Base-by-base conservation (phyloP, 2,113 vertebrate genomes). In the Pica pica region DNA sequence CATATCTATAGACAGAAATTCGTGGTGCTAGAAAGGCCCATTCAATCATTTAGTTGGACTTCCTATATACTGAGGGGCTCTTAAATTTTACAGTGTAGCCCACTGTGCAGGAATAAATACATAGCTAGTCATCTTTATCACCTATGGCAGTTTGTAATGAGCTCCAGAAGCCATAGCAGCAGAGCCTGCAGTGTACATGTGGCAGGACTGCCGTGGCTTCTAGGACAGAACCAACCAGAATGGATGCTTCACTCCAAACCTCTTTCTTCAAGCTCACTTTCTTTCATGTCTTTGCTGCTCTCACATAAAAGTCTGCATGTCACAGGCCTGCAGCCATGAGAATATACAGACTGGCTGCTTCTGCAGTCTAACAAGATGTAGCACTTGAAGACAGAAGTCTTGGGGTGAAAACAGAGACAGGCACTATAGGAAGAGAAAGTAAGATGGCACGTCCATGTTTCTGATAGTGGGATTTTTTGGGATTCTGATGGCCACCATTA, bases 41-140 rank as follows among this genome's bases (percentile, higher is more conserved):
- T 77, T 97, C 78, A 85, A 88, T 95, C 88, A 86, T 74, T 82
- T 44, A 46, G 41, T 57, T 77, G 53, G 85, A 93, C 42, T 88
- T 96, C 8, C 85, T 46, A 7, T 93, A 73, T 86, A 92, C 59
- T 95, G 79, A 92, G 86, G n/a, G 30, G 26, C 74, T 93, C 92
- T 73, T 85, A 95, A 91, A 93, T 93, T 68, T 90, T 53, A 41
- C 78, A 49, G 24, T 52, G 84, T 78, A 82, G 65, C 84, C 74
- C 69, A 60, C 80, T 81, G 21, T 60, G 31, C 31, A 64, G 91
- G 57, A 89, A 82, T 84, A 89, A 92, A 89, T 93, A 82, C 73
- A 79, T 2, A 82, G 46, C 84, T 42, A 56, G 63, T 93, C 53
- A 89, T 65, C 75, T 91, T 91, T 87, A 87, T 87, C 91, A 85